Percentiles rank a stretch among this genome's conserved stretches.
phyloP scores from a whole-genome alignment of 2,888 invertebrate genomes.

The Chymomyza procnemis region DNA sequence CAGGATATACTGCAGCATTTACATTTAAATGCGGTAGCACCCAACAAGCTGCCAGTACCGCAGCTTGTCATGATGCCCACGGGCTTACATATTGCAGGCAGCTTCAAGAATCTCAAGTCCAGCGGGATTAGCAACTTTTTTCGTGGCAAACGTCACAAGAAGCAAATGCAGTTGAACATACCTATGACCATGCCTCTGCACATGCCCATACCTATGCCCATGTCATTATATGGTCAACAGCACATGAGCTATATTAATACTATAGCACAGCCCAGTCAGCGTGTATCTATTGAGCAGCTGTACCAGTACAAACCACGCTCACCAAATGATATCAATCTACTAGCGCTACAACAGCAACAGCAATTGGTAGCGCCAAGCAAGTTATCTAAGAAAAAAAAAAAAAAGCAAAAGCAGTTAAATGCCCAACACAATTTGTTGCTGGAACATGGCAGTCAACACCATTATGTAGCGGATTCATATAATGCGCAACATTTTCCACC shows the following conservation, averaged over 20 bases:
- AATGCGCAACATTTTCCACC: slow-evolving; percentile 52
- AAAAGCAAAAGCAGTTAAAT: slow-evolving; percentile 42
- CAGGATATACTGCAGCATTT: slow-evolving; percentile 76
- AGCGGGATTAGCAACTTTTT: slow-evolving; percentile 76
- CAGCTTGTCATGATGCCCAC: slow-evolving; percentile 71
- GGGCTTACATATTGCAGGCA: slow-evolving; percentile 76
- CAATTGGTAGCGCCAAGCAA: slow-evolving; percentile 24
- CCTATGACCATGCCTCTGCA: slow-evolving; percentile 58
- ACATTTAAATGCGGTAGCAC: slow-evolving; percentile 44
- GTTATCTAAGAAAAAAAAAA: slow-evolving; percentile 66
- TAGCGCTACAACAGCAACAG: slow-evolving; percentile 81
- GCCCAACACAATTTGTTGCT: slow-evolving; percentile 27
- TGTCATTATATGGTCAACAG: slow-evolving; percentile 42
- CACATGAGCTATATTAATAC: slow-evolving; percentile 22
- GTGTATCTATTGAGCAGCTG: slow-evolving; percentile 81
- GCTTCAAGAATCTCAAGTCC: slow-evolving; percentile 75
- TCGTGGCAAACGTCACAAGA: slow-evolving; percentile 74
- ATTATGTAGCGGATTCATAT: slow-evolving; percentile 53
- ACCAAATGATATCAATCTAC: slow-evolving; percentile 86
- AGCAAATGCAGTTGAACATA: slow-evolving; percentile 69
- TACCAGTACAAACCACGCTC: slow-evolving; percentile 85
- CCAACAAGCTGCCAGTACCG: slow-evolving; percentile 41
- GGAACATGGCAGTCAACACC: slow-evolving; percentile 76
- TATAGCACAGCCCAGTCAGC: slow-evolving; percentile 59
- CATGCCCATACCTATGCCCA: slow-evolving; percentile 48